Evolutionary conservation across 2,113 vertebrate genomes (phyloP).

Genomic region (Brachypteracias leptosomus): DNA sequence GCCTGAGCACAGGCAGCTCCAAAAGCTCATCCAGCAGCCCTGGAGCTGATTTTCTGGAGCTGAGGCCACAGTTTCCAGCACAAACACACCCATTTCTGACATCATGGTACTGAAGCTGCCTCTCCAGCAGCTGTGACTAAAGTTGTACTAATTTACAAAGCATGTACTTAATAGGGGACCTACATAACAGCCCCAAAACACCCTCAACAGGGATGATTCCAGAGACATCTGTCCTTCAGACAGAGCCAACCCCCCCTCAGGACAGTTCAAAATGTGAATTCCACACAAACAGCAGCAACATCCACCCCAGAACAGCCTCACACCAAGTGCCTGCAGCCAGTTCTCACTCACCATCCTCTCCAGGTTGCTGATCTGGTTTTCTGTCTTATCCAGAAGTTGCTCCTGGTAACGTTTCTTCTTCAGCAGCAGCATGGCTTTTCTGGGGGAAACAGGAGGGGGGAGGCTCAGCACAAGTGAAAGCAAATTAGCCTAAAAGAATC

Average conservation of each 20-base stretch:
- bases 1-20: neutral
- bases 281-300: neutral
- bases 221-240: neutral
- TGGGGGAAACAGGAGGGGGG: constrained; percentile 1
- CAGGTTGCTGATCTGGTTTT: constrained; percentile 91
- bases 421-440: constrained; percentile 88
- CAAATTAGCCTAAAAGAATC: neutral
- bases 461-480: neutral
- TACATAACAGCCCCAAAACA: neutral
- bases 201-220: fast-evolving
- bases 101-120: fast-evolving
- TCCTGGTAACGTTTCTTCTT: constrained; percentile 94
- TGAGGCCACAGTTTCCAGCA: neutral
- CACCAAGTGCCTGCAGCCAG: fast-evolving
- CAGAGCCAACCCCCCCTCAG: neutral
- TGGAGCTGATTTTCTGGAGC: fast-evolving
- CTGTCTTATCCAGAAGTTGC: constrained; percentile 88
- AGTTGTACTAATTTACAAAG: fast-evolving
- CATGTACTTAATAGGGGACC: fast-evolving
- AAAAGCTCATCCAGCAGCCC: neutral
- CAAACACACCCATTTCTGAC: neutral
- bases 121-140: neutral
- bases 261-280: fast-evolving
- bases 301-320: fast-evolving
- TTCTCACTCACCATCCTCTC: constrained; percentile 83